Evolutionary conservation across 2,113 vertebrate species (phyloP).

Genomic region (Brevimyrus niger): DNA sequence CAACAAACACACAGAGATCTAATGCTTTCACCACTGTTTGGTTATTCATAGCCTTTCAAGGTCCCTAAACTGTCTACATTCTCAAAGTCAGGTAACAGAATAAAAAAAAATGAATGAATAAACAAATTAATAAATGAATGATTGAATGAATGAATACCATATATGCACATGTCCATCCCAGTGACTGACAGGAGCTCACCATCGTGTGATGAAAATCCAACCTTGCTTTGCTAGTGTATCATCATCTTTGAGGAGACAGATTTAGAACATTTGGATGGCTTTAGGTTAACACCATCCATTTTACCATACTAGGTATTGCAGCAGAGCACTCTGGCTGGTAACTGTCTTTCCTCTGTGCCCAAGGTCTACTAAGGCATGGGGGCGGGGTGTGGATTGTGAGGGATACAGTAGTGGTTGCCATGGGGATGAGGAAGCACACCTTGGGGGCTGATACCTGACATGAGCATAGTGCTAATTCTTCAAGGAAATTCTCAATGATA

Average conservation of each 20-base stretch:
- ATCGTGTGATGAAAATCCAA: conserved; percentile 52
- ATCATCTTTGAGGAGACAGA: conserved; percentile 52
- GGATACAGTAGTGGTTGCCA: conserved; percentile 46
- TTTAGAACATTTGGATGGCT: conserved; percentile 52
- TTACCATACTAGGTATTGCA: conserved; percentile 65
- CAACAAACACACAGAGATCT: conserved; percentile 31
- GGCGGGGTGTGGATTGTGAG: conserved; percentile 40
- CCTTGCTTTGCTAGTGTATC: conserved; percentile 53
- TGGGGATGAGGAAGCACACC: conserved; percentile 40
- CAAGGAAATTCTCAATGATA: conserved; percentile 39
- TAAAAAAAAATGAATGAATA: conserved; percentile 37
- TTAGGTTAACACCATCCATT: conserved; percentile 40
- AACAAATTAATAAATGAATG: conserved; percentile 33
- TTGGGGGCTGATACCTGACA: conserved; percentile 37
- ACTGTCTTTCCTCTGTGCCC: conserved; percentile 53
- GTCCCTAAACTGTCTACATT: conserved; percentile 21
- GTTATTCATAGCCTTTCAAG: conserved; percentile 42
- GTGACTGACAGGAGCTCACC: conserved; percentile 46
- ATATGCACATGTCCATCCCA: conserved; percentile 58
- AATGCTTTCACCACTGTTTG: conserved; percentile 37
- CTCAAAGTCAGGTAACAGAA: neutral
- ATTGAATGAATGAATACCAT: conserved; percentile 49
- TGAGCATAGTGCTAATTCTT: conserved; percentile 30
- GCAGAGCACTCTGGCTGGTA: conserved; percentile 48
- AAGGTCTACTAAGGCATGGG: conserved; percentile 43